phyloP scores from a whole-genome alignment of 37 sponge, comb jelly and placozoan genomes.

The Cladorhizidae sp. region DNA sequence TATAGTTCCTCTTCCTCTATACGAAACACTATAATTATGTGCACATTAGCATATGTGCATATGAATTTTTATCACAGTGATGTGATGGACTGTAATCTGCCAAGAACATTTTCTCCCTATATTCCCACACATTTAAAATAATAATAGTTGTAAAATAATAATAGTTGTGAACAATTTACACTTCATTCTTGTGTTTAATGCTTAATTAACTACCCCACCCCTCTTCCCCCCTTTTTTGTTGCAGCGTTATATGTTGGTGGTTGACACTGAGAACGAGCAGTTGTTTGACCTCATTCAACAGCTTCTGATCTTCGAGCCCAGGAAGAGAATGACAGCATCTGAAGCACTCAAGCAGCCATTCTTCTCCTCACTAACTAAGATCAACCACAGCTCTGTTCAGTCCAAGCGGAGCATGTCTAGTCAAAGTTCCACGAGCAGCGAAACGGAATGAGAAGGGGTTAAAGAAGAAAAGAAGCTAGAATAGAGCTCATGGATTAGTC shows the following conservation, averaged over 20 bases:
- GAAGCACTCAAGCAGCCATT: constrained; percentile 90
- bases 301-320: constrained; percentile 80
- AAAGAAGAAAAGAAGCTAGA: not conserved
- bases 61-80: too few species aligned
- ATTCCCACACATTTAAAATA: too few species aligned
- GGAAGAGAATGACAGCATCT: constrained; percentile 78
- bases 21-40: too few species aligned
- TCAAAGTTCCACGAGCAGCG: constrained; percentile 57
- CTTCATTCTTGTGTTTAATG: too few species aligned
- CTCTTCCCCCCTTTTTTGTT: not conserved
- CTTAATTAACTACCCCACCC: too few species aligned
- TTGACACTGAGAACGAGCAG: constrained; percentile 67
- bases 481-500: not conserved
- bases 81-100: too few species aligned
- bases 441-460: constrained; percentile 43
- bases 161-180: too few species aligned
- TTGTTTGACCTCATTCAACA: constrained; percentile 92
- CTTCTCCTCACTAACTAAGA: constrained; percentile 52
- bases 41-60: too few species aligned
- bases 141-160: not conserved
- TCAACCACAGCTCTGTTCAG: constrained; percentile 22
- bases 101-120: too few species aligned
- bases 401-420: constrained; percentile 54
- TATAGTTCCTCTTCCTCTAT: too few species aligned
- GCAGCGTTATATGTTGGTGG: constrained; percentile 66